Conservation (phyloP, 1,140 invertebrate species). For the Trichoplusia ni region DNA sequence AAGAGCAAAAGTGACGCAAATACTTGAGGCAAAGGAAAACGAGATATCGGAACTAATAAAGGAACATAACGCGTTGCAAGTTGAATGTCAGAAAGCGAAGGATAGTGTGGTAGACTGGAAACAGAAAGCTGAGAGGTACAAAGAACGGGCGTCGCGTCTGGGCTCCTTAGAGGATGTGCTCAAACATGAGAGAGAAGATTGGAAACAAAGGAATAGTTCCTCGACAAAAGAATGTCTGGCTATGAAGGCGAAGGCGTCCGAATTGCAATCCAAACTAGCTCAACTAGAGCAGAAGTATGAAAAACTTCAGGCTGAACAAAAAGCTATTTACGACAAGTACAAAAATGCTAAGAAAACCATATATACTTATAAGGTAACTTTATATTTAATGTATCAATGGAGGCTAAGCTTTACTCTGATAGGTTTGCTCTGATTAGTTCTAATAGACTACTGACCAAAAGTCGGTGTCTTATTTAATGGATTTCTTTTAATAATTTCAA, state of each 20-base stretch:
- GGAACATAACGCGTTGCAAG: slow-evolving; percentile 67
- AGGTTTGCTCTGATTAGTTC: too few relatives aligned
- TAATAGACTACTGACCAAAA: too few relatives aligned
- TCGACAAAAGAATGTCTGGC: slow-evolving; percentile 58
- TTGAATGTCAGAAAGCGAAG: slow-evolving; percentile 61
- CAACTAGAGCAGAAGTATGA: slow-evolving; percentile 57
- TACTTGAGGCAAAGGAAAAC: slow-evolving; percentile 75
- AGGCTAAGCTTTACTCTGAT: too few relatives aligned
- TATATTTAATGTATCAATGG: too few relatives aligned
- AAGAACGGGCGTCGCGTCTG: slow-evolving; percentile 54
- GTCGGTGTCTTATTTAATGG: too few relatives aligned
- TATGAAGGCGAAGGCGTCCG: slow-evolving; percentile 53
- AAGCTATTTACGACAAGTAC: slow-evolving; percentile 80
- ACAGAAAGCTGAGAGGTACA: slow-evolving; percentile 64
- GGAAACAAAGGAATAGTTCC: slow-evolving; percentile 51
- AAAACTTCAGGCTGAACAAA: slow-evolving; percentile 60
- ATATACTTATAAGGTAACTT: slow-evolving; percentile 81
- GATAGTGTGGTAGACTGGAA: slow-evolving; percentile 61
- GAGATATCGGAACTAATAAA: slow-evolving; percentile 73
- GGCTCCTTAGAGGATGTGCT: slow-evolving; percentile 59
- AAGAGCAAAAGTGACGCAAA: slow-evolving; percentile 79
- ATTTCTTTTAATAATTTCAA: too few relatives aligned
- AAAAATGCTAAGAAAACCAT: slow-evolving; percentile 82
- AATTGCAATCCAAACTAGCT: slow-evolving; percentile 54
- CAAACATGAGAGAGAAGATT: slow-evolving; percentile 66